Conservation (phyloP, 2,797 vertebrate genomes). For the Potorous gilbertii region DNA sequence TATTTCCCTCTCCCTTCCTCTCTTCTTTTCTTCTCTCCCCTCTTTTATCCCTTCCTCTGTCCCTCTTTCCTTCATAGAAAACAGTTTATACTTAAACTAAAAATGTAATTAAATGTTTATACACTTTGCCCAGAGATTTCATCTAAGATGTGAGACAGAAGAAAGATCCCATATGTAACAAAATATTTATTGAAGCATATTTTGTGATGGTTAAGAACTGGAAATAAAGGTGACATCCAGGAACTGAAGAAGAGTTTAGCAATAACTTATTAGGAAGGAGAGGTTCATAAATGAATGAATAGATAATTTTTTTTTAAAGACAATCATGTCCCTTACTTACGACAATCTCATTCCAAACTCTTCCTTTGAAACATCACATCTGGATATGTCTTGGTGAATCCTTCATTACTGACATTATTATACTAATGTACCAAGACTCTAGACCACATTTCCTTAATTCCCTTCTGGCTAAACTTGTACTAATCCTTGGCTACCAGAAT, state of each 20-base stretch:
- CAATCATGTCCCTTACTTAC: background rate
- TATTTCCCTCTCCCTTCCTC: too few relatives aligned
- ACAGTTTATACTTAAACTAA: background rate
- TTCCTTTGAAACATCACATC: background rate
- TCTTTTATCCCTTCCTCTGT: background rate
- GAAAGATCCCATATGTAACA: background rate
- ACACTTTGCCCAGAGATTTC: background rate
- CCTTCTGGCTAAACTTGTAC: background rate
- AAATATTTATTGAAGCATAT: background rate
- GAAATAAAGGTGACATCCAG: background rate
- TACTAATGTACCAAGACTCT: background rate
- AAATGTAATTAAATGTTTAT: background rate
- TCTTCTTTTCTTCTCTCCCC: background rate
- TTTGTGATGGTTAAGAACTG: background rate
- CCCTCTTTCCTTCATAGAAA: background rate
- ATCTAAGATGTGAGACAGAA: background rate
- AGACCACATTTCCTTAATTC: background rate
- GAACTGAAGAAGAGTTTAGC: background rate
- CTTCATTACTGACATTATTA: background rate
- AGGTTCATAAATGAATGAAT: background rate
- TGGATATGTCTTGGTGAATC: background rate
- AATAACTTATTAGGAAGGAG: background rate
- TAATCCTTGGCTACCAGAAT: background rate
- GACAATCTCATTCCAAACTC: background rate
- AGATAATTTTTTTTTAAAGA: background rate